phyloP scores from a whole-genome alignment of 1,140 invertebrate genomes.

The Neotoxoptera formosana region DNA sequence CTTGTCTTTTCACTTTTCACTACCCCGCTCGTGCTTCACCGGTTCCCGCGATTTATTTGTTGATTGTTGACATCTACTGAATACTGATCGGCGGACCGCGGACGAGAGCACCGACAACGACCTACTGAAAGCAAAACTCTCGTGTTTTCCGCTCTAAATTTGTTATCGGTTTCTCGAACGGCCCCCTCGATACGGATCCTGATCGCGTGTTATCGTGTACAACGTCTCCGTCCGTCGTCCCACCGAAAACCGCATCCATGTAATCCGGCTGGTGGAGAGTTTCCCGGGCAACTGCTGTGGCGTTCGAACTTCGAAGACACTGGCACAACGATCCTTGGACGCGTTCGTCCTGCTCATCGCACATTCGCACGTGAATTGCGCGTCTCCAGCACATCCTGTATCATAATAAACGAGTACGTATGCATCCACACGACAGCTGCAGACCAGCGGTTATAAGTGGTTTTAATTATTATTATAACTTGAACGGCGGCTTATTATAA shows the following conservation, averaged over 20 bases:
- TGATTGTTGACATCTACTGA: neutral
- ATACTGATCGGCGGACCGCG: neutral
- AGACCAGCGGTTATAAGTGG: neutral
- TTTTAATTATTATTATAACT: neutral
- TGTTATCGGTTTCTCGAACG: neutral
- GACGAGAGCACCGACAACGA: neutral
- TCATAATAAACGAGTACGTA: neutral
- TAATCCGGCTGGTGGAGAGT: neutral
- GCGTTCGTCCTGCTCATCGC: neutral
- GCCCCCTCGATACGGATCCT: neutral
- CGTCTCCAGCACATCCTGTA: neutral
- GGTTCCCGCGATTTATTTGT: constrained; percentile 8
- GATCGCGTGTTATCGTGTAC: neutral
- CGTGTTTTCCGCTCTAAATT: neutral
- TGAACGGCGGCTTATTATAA: neutral
- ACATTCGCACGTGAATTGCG: neutral
- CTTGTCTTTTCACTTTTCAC: neutral
- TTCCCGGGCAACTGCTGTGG: neutral
- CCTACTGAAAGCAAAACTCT: neutral
- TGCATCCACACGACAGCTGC: neutral
- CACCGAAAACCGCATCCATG: neutral
- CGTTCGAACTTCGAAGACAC: neutral
- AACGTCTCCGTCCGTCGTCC: neutral
- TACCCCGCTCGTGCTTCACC: neutral
- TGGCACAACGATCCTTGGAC: neutral